Percentiles rank a stretch among this genome's conserved stretches.
These are phyloP conservation scores for Lobophora halterata DNA, from an alignment of 2,888 invertebrate species.

Conservation along the genomic window DNA sequence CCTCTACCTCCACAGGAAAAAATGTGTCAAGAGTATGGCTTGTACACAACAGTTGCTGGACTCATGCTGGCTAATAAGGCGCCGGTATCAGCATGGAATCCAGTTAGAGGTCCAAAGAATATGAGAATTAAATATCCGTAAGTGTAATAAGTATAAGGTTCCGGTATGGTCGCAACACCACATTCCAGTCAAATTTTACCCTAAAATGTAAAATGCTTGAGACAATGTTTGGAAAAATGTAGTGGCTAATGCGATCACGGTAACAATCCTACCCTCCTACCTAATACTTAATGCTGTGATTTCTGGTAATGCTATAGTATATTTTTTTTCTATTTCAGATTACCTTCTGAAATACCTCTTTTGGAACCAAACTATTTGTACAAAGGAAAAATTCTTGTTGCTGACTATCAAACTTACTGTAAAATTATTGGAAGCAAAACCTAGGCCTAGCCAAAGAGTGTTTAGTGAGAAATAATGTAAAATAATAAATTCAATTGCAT, in stretches of 20 bases:
- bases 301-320: neutral
- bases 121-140: constrained; percentile 70
- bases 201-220: too few species aligned
- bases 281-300: neutral
- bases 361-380: constrained; percentile 63
- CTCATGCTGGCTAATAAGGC: constrained; percentile 86
- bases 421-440: constrained; percentile 56
- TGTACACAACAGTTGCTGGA: constrained; percentile 84
- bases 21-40: constrained; percentile 78
- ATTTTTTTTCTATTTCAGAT: constrained; percentile 57
- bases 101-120: constrained; percentile 82
- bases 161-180: too few species aligned
- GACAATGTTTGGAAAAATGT: too few species aligned
- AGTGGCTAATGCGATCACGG: too few species aligned
- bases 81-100: constrained; percentile 87
- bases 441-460: constrained; percentile 2
- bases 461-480: neutral
- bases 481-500: constrained; percentile 10
- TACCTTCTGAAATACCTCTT: constrained; percentile 50
- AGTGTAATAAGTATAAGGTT: too few species aligned
- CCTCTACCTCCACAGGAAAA: constrained; percentile 70
- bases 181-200: too few species aligned
- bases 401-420: constrained; percentile 72
- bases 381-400: constrained; percentile 66
- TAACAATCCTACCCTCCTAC: too few species aligned